Base-by-base conservation (phyloP, 2,113 vertebrate genomes). In the Rhagologus leucostigma region DNA sequence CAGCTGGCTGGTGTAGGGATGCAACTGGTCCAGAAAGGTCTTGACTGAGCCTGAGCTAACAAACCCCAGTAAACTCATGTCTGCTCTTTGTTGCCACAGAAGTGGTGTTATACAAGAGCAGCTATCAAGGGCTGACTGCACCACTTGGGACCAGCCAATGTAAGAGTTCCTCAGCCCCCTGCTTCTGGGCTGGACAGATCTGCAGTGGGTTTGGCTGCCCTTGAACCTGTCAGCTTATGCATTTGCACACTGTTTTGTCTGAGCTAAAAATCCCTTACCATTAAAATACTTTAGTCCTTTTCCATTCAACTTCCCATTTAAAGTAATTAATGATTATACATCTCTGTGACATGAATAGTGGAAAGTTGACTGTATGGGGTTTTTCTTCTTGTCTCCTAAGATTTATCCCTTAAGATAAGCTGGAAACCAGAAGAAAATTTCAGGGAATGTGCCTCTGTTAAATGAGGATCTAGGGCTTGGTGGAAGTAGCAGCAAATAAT, bases 211-310 rank as follows among this genome's bases (percentile, higher is more conserved):
- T 81, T 55, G 52, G 18, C 35, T 77, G 39, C 32, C 22, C 50
- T 35, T 79, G 57, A 78, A 60, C 44, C 41, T 76, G 39, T 62
- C 68, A 62, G 13, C 11, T 92, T 55, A 46, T 42, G 35, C 3
- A 1, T 81, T 86, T 57, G 59, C 37, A 77, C 21, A 17, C n/a
- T 46, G 12, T 30, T 82, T 20, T 1, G 1, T 73, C 47, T 82
- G 41, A 82, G 44, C 22, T 82, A 64, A 79, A 84, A 91, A 21
- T 67, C 44, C 6, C 10, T 67, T 91, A 84, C 35, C 4, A 20
- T 78, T 89, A 55, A 70, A 92, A 23, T 87, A 60, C 13, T 84
- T 46, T 62, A 62, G 23, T 70, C 39, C 26, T 94, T 84, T 84
- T 55, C 56, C 33, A 32, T 82, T 78, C 76, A 76, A 52, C 29